phyloP scores from a whole-genome alignment of 2,888 invertebrate species.

The Cataglyphis altisquamis region DNA sequence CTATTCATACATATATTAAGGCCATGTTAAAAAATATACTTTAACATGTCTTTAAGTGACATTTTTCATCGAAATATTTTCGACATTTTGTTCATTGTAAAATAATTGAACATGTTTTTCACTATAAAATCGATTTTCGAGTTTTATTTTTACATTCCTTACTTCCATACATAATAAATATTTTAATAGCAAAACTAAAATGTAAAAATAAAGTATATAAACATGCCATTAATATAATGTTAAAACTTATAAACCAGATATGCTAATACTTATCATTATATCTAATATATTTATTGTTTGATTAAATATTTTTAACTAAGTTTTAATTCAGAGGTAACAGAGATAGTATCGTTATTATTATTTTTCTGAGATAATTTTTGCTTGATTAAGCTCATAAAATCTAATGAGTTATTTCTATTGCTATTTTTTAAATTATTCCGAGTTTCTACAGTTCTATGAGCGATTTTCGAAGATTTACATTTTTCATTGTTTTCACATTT shows the following conservation, averaged over 20 bases:
- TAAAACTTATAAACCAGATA: neutral
- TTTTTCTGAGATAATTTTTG: slow-evolving; percentile 70
- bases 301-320: slow-evolving; percentile 34
- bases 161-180: slow-evolving; percentile 4
- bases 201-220: neutral
- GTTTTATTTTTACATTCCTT: neutral
- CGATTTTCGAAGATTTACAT: slow-evolving; percentile 27
- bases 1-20: neutral
- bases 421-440: slow-evolving; percentile 5
- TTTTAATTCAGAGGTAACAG: neutral
- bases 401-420: slow-evolving; percentile 55
- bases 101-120: neutral
- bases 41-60: neutral
- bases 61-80: neutral
- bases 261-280: neutral
- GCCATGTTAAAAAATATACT: neutral
- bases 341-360: neutral
- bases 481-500: slow-evolving; percentile 16
- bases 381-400: slow-evolving; percentile 79
- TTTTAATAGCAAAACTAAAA: neutral
- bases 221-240: slow-evolving; percentile 12
- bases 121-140: neutral
- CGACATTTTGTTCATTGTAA: neutral
- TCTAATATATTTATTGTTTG: neutral
- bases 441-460: neutral